Evolutionary conservation across 2,797 vertebrate genomes (phyloP), one percentile per base, ranked within the genome.

Genomic region (Pangasius krempfi): DNA sequence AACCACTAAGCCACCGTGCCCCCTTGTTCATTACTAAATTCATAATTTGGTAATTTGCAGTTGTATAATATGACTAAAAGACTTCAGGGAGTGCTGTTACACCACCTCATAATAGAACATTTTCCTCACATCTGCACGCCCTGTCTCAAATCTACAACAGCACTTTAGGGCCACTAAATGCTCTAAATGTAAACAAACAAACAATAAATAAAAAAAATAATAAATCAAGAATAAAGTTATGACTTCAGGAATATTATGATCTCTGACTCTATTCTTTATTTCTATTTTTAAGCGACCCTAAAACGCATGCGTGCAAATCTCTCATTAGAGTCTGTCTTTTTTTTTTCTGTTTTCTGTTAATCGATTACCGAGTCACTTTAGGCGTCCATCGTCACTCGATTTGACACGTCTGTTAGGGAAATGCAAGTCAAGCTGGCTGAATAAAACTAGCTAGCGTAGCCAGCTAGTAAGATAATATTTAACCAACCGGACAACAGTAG

Each of bases 391-490:
- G 22, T 40, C 4, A 9, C 40, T 91, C 86, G 66, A 47, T 66
- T 90, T 14, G 27, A 0, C 1, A 78, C 4, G 91, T 66, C 91
- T 92, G 40, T 5, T 25, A 10, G 66, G 62, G 25, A 44, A 88
- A 66, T 76, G 40, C 54, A 83, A 85, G 70, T 52, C 52, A 73
- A 79, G 60, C 66, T 64, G 72, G 84, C 66, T 85, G 86, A 86
- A 20, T 60, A 60, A 79, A 72, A 76, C 68, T 79, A 80, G 80
- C 37, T 66, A 85, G 85, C 70, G 70, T 88, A 56, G 83, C 18
- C 84, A 86, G 70, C 87, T 85, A 89, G 86, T 73, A 70, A 89
- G 92, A 84, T 92, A 91, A 90, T 82, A 52, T 66, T 90, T 90
- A 82, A 91, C 86, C 66, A 30, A 56, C 78, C 54, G 66, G n/a